Base-by-base conservation (phyloP, 2,113 vertebrate genomes). In the Cheirogaleus medius region DNA sequence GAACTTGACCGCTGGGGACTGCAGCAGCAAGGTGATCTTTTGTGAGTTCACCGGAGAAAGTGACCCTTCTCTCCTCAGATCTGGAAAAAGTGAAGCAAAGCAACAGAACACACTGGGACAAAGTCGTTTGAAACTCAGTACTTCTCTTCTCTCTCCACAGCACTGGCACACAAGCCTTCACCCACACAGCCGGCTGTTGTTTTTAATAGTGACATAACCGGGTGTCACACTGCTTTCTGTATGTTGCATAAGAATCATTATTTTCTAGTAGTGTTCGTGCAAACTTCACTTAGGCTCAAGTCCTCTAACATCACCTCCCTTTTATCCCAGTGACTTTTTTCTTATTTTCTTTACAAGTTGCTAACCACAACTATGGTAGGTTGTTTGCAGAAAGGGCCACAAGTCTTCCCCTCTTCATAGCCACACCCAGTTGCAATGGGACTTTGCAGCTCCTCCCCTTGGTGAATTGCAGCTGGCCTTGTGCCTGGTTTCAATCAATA, bases 1-100 rank as follows among this genome's bases (percentile, higher is more conserved):
- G 97, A 99, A 99, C 98, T 99, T 99, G 98, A 99, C 99, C 9
- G 99, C 99, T 77, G 99, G 99, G 90, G 99, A 99, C 94, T 99
- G 99, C n/a, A 99, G 99, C 95, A 99, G 98, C 94, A 99, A 98
- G 90, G 99, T 99, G 98, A 99, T 99, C 98, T 99, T 99, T 98
- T 99, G 99, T 71, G 99, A 99, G 98, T 98, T 99, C 97, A 99
- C 99, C 8, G 99, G 99, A 77, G 99, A 99, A 96, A 99, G 98
- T 8, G 99, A 98, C 68, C 99, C 99, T 95, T 99, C 99, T 97
- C 99, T 99, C 76, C 99, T 99, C 89, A 98, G 94, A 97, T 99
- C 99, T 99, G 97, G 80, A 96, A 97, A 98, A 78, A 97, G 3
- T 80, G 64, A 94, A 97, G 73, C 74, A 90, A 47, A 97, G 54